Evolutionary conservation across 2,888 invertebrate genomes (phyloP).

Genomic region (Drosophila quinaria): DNA sequence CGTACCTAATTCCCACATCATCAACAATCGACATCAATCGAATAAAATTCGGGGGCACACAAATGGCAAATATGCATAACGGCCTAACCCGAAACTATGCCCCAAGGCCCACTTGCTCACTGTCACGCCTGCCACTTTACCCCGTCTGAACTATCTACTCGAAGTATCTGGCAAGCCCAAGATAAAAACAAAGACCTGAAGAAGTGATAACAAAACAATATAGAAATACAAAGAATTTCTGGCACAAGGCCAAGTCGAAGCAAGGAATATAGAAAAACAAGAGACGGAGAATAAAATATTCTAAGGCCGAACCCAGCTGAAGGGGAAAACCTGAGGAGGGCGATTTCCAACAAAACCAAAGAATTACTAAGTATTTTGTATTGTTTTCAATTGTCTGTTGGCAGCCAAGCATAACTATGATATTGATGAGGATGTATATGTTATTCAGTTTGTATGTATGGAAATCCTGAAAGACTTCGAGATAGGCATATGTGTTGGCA

Average conservation of each 20-base stretch:
- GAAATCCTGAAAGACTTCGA: constrained; percentile 28
- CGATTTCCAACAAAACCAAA: constrained; percentile 52
- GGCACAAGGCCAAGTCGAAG: constrained; percentile 73
- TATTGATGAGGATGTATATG: constrained; percentile 70
- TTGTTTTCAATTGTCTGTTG: constrained; percentile 82
- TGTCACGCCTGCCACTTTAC: neutral
- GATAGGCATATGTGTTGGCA: constrained; percentile 18
- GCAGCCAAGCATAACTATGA: constrained; percentile 81
- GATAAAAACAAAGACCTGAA: constrained; percentile 59
- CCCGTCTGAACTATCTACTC: constrained; percentile 22
- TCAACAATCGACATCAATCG: constrained; percentile 73
- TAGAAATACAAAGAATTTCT: constrained; percentile 57
- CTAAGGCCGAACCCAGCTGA: constrained; percentile 17
- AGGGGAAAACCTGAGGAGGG: too few relatives aligned
- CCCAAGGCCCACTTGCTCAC: constrained; percentile 2
- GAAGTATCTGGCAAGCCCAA: constrained; percentile 41
- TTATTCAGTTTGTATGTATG: constrained; percentile 8
- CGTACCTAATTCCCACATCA: constrained; percentile 77
- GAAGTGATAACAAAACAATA: constrained; percentile 58
- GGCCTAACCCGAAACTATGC: constrained; percentile 65
- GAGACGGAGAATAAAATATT: constrained; percentile 57
- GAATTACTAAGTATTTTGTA: constrained; percentile 80
- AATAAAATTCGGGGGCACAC: constrained; percentile 36
- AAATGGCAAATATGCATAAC: constrained; percentile 71
- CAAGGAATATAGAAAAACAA: constrained; percentile 50